phyloP scores from a whole-genome alignment of 1,140 invertebrate species.

The Heterodera carotae region DNA sequence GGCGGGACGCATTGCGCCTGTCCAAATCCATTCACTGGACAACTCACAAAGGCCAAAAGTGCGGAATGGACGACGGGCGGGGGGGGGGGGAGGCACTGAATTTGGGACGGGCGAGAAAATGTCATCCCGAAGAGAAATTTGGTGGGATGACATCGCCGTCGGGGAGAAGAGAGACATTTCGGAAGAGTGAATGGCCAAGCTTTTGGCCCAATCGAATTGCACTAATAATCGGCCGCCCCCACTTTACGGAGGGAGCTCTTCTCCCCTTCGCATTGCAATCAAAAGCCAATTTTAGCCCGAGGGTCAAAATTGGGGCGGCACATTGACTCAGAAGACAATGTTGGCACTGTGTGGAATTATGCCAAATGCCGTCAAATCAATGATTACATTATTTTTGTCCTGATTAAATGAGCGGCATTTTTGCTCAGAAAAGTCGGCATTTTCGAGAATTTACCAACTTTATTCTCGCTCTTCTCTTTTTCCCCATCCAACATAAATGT shows the following conservation, averaged over 20 bases:
- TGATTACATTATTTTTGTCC: no score
- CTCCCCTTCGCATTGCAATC: background rate
- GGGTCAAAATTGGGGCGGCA: background rate
- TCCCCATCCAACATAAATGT: background rate
- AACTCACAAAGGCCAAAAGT: constrained; percentile 9
- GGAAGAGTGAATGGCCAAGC: background rate
- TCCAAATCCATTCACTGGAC: constrained; percentile 8
- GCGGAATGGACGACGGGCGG: no score
- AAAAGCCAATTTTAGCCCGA: background rate
- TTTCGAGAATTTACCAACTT: background rate
- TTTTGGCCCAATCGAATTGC: background rate
- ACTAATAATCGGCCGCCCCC: background rate
- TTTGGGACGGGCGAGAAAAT: constrained; percentile 5
- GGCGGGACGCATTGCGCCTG: background rate
- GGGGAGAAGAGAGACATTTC: background rate
- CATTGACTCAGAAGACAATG: no score
- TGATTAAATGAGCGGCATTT: background rate
- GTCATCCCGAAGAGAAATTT: background rate
- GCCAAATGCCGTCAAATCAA: no score
- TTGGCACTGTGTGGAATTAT: no score
- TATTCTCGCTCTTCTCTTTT: background rate
- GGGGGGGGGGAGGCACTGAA: constrained; percentile 3
- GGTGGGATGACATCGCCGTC: background rate
- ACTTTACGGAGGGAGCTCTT: background rate
- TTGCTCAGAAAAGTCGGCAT: background rate